phyloP scores from a whole-genome alignment of 2,797 vertebrate species.

The Nyctalus aviator region DNA sequence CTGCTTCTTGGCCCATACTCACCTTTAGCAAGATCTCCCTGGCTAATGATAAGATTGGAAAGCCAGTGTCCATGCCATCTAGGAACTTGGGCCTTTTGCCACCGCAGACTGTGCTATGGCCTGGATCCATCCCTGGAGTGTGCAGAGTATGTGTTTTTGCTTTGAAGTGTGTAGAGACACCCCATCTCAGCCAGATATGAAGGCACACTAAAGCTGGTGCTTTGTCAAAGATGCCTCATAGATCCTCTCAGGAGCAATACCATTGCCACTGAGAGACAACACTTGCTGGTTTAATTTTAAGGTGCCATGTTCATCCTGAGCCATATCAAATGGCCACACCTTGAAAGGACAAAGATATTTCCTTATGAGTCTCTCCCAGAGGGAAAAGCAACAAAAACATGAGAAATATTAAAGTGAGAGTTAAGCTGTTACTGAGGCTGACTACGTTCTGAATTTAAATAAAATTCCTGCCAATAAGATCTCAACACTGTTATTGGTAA shows the following conservation, averaged over 20 bases:
- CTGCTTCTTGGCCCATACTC: neutral
- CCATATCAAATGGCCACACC: slow-evolving; percentile 71
- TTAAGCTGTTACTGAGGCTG: slow-evolving; percentile 73
- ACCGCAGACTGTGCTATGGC: neutral
- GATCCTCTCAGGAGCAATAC: neutral
- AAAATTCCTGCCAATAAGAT: slow-evolving; percentile 78
- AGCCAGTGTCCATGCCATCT: neutral
- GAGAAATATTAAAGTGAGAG: slow-evolving; percentile 75
- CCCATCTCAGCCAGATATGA: neutral
- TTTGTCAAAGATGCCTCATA: neutral
- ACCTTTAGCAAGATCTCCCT: neutral
- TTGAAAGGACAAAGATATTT: slow-evolving; percentile 69
- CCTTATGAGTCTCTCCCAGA: slow-evolving; percentile 75
- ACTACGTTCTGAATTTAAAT: slow-evolving; percentile 79
- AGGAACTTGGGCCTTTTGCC: neutral
- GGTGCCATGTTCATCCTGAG: neutral
- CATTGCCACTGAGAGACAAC: neutral
- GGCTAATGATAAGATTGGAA: neutral
- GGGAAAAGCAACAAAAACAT: slow-evolving; percentile 56
- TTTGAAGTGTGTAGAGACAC: neutral
- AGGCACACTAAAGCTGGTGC: neutral
- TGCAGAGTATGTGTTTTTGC: neutral
- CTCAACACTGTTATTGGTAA: slow-evolving; percentile 73
- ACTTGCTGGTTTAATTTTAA: slow-evolving; percentile 67
- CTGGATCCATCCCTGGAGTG: neutral